phyloP scores from a whole-genome alignment of 1,140 invertebrate species.

The Neodiprion virginianus region DNA sequence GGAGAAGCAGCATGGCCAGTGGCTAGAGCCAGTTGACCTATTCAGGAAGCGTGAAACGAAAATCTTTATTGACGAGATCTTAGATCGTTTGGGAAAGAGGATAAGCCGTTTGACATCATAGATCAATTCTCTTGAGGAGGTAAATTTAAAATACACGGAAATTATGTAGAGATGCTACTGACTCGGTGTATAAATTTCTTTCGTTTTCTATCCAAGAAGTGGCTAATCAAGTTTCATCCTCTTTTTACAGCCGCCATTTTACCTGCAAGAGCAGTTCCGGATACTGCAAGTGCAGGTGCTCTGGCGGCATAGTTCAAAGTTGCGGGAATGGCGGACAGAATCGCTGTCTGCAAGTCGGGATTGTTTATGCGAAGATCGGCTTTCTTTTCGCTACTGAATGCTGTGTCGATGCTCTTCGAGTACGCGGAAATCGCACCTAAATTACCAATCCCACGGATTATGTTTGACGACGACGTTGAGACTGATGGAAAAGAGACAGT shows the following conservation, averaged over 20 bases:
- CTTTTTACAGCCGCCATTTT: slow-evolving; percentile 2
- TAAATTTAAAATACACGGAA: too few species aligned
- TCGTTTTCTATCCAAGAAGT: too few species aligned
- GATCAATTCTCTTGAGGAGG: too few species aligned
- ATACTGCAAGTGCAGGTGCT: slow-evolving; percentile 22
- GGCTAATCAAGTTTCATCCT: too few species aligned
- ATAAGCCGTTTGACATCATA: too few species aligned
- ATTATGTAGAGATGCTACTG: too few species aligned
- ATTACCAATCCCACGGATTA: slow-evolving; percentile 36
- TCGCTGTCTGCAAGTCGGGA: slow-evolving; percentile 31
- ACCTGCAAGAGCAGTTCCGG: slow-evolving; percentile 26
- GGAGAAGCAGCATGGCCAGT: slow-evolving; percentile 12
- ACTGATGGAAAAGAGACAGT: slow-evolving; percentile 25
- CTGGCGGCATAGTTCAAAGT: slow-evolving; percentile 15
- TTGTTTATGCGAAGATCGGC: slow-evolving; percentile 42
- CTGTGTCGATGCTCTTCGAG: slow-evolving; percentile 38
- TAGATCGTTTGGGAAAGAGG: too few species aligned
- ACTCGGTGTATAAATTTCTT: too few species aligned
- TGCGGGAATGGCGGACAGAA: slow-evolving; percentile 25
- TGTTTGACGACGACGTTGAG: slow-evolving; percentile 28
- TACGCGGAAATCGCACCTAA: slow-evolving; percentile 34
- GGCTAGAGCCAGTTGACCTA: neutral
- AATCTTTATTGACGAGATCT: too few species aligned
- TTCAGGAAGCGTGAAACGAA: neutral
- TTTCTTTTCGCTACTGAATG: slow-evolving; percentile 43